Conservation (phyloP, 92 coral and sea anemone species). For the Pocillopora meandrina region DNA sequence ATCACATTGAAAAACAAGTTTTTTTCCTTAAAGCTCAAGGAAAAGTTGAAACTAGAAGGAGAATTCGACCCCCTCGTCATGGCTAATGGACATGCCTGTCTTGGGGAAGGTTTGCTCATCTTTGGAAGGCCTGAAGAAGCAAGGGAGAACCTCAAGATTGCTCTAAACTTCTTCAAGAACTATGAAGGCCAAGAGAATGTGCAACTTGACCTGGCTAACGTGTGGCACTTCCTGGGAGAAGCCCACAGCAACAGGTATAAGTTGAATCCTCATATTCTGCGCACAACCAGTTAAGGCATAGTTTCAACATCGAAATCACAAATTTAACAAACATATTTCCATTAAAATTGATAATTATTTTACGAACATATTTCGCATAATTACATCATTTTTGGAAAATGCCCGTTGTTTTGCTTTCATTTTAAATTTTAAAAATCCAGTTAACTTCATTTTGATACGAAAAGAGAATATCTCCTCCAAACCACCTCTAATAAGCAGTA, state of each 20-base stretch:
- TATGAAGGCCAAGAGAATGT: conserved; percentile 15
- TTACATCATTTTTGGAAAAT: too few relatives aligned
- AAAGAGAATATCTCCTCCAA: background rate
- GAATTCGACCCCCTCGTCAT: background rate
- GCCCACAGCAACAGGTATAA: conserved; percentile 25
- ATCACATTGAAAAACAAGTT: background rate
- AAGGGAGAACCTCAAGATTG: background rate
- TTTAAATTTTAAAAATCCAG: too few relatives aligned
- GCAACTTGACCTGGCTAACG: conserved; percentile 27
- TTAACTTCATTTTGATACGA: background rate
- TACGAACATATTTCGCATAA: too few relatives aligned
- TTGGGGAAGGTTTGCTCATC: conserved; percentile 14
- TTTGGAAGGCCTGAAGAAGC: conserved; percentile 22
- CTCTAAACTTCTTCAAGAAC: background rate
- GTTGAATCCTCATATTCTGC: background rate
- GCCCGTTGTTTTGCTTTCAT: too few relatives aligned
- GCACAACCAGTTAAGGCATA: too few relatives aligned
- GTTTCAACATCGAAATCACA: too few relatives aligned
- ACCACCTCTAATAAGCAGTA: too few relatives aligned
- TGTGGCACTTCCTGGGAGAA: conserved; percentile 26
- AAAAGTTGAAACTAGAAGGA: background rate
- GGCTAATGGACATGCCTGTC: conserved; percentile 29
- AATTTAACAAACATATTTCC: too few relatives aligned
- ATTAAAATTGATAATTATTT: too few relatives aligned
- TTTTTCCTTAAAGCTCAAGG: background rate